Evolutionary conservation across 2,113 vertebrate genomes (phyloP), one percentile per base, ranked within the genome.

Genomic region (Terrapene triunguis): DNA sequence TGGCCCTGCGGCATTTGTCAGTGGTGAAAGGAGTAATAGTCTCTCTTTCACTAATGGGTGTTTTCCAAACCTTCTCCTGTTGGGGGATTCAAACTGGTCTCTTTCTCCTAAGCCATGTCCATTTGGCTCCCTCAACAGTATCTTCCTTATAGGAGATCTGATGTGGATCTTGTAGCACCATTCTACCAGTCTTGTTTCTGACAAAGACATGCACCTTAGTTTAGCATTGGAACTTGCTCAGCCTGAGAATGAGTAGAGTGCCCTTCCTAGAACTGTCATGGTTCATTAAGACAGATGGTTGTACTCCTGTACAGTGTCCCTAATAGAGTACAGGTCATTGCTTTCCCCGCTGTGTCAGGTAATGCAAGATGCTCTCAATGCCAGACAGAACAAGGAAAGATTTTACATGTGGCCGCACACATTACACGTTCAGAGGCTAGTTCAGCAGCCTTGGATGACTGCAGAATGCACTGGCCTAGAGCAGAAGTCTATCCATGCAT

Each of bases 1-100:
- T 48, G 89, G 92, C 79, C 54, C 95, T 80, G 59, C 85, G 85
- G 88, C 91, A 87, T 97, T 96, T 96, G 93, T 97, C 95, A 94
- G 74, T 94, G 85, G 84, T 44, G 38, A 42, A 76, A 76, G 72
- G 42, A 76, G 72, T 27, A 76, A 76, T 80, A 91, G 93, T 95
- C 97, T 95, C 93, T 91, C 93, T 93, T 88, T 85, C 89, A 54
- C 92, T 89, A 91, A 55, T 88, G 50, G 85, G 92, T 69, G 14
- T 69, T 69, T n/a, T n/a, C 65, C 65, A 38, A 21, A 21, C 65
- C 17, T 21, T 19, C 7, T n/a, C 2, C 16, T 21, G 35, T n/a
- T 69, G 65, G 17, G 14, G 32, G 14, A 35, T 65, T 65, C 32
- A 69, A n/a, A 69, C 65, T 38, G 35, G 62, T 35, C 8, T 69